Conservation (phyloP, 2,797 vertebrate genomes). For the Corythornis leucogaster region DNA sequence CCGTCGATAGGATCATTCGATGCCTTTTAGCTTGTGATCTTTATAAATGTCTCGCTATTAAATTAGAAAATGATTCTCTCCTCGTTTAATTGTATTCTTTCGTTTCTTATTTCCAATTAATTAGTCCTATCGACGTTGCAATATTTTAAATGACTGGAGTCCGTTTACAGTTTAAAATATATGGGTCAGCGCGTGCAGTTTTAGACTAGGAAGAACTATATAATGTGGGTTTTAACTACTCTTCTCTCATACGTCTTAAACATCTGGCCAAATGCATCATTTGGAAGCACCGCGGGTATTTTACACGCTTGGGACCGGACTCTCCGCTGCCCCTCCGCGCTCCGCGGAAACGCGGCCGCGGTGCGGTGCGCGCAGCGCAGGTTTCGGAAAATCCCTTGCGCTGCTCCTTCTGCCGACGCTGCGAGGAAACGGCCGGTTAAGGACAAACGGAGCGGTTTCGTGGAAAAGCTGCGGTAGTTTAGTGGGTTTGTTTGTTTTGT, state of each 20-base stretch:
- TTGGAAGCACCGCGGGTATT: background rate
- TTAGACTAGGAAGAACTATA: conserved; percentile 71
- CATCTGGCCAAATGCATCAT: conserved; percentile 8
- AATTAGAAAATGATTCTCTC: conserved; percentile 88
- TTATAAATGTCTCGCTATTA: conserved; percentile 86
- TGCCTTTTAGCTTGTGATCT: conserved; percentile 85
- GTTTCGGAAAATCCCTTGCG: background rate
- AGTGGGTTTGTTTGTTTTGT: background rate
- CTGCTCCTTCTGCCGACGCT: background rate
- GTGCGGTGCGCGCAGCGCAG: background rate
- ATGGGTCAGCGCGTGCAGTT: conserved; percentile 75
- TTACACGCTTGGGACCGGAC: background rate
- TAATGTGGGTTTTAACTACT: conserved; percentile 81
- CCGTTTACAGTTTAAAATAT: conserved; percentile 82
- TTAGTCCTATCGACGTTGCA: conserved; percentile 86
- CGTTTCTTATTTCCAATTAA: conserved; percentile 87
- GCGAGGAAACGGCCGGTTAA: accelerated
- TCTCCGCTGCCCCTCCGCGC: background rate
- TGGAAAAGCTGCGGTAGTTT: background rate
- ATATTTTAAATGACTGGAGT: conserved; percentile 85
- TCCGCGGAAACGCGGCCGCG: background rate
- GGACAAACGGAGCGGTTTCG: accelerated
- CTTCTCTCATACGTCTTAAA: conserved; percentile 73
- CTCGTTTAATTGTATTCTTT: conserved; percentile 87
- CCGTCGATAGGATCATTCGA: conserved; percentile 81